Conservation (phyloP, 1,140 invertebrate genomes). For the Drosophila sproati region DNA sequence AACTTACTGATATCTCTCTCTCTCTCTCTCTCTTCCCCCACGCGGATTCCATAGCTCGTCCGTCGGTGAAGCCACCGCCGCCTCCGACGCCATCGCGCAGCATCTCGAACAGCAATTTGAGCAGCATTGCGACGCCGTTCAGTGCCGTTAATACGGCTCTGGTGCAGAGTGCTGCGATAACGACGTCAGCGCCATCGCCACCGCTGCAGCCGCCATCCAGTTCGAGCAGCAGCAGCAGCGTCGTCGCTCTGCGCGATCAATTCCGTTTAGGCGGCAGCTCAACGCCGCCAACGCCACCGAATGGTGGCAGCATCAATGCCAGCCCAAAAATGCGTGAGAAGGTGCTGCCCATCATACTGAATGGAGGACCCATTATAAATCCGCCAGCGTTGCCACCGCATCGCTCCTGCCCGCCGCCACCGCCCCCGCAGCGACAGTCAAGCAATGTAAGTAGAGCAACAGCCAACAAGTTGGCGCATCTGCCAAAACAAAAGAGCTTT, state of each 20-base stretch:
- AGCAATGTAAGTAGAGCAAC: conserved; percentile 77
- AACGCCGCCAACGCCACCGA: conserved; percentile 59
- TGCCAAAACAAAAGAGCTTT: conserved; percentile 18
- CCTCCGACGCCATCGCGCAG: conserved; percentile 82
- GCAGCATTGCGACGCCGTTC: conserved; percentile 52
- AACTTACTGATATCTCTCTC: background rate
- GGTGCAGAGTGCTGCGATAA: conserved; percentile 58
- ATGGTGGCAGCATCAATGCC: conserved; percentile 24
- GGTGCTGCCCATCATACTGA: conserved; percentile 74
- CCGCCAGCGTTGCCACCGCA: conserved; percentile 81
- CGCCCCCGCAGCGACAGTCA: conserved; percentile 78
- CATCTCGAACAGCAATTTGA: conserved; percentile 82
- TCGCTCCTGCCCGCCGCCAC: conserved; percentile 79
- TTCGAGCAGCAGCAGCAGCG: conserved; percentile 74
- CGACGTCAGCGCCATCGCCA: conserved; percentile 48
- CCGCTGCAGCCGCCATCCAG: conserved; percentile 63
- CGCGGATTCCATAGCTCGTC: conserved; percentile 53
- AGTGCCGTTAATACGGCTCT: conserved; percentile 72
- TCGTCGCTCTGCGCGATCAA: conserved; percentile 75
- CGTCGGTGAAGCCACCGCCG: conserved; percentile 80
- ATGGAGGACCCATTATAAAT: conserved; percentile 72
- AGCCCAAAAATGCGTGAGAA: conserved; percentile 63
- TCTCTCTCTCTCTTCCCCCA: background rate
- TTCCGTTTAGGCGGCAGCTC: conserved; percentile 55
- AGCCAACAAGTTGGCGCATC: conserved; percentile 47